Evolutionary conservation across 2,797 vertebrate genomes (phyloP), one percentile per base, ranked within the genome.

Genomic region (Ceyx erithaca): DNA sequence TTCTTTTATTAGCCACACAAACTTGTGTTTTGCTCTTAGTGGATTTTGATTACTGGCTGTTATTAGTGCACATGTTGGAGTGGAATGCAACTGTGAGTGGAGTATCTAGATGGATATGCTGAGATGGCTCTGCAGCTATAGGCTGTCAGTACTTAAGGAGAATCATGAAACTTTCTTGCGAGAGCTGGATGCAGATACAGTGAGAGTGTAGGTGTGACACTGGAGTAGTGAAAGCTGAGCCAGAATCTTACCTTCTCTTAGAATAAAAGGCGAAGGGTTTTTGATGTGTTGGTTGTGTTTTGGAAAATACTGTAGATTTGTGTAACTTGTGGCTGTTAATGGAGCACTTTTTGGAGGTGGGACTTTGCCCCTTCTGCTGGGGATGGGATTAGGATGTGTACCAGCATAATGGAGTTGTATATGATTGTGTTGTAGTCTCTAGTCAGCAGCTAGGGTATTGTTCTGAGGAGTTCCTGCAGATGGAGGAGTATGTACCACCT

Each of bases 11-110:
- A 48, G 41, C 41, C 30, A 4, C 18, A 7, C 43, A 48, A 73
- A n/a, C 49, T 80, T 58, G 35, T 72, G 57, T 31, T 85, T 84
- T 81, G 51, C 80, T 93, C 71, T 22, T 93, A 31, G 49, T 8
- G 17, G 30, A 59, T 91, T 92, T 78, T 92, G 69, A 52, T 87
- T 83, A 40, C 62, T 87, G 48, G 46, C 37, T 40, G 28, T 30
- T 83, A 3, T 8, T 67, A 40, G 22, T 30, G 37, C 45, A 31
- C 14, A 46, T 43, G 25, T 62, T 58, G 58, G 43, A 85, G 70
- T 59, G 52, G 71, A 88, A 70, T 28, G 73, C 73, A 93, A 57
- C 76, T 62, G 64, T 40, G 37, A 40, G 37, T 40, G 37, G 37
- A 40, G 31, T 64, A n/a, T 92, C 30, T 75, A 10, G 46, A 12